Percentiles rank a stretch among this genome's conserved stretches.
Evolutionary conservation across 2,888 invertebrate species (phyloP).

Genomic region (Orthosia gracilis): DNA sequence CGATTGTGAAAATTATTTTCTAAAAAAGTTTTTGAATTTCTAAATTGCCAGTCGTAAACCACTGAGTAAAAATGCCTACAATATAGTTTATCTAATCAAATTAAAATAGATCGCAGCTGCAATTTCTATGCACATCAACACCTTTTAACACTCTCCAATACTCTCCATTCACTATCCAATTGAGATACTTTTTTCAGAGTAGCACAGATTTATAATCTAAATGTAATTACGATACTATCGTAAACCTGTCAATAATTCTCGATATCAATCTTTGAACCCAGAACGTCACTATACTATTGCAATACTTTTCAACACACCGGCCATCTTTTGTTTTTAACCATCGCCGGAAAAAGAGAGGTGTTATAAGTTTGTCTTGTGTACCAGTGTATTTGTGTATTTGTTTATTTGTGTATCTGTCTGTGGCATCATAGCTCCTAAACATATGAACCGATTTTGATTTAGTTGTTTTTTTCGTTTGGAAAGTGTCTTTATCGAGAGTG

Average conservation of each 20-base stretch:
- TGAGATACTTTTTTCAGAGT: constrained; percentile 10
- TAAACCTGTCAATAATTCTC: constrained; percentile 33
- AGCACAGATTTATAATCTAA: constrained; percentile 19
- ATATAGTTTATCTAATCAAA: not conserved
- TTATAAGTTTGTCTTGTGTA: no score
- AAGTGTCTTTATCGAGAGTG: no score
- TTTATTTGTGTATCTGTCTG: no score
- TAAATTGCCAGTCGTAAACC: not conserved
- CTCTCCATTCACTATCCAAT: not conserved
- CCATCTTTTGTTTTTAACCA: constrained; percentile 2
- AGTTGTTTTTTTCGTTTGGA: no score
- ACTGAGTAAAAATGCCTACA: no score
- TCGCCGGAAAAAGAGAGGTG: no score
- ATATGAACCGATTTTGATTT: no score
- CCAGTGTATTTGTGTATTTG: no score
- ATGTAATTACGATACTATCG: constrained; percentile 42
- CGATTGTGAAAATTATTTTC: not conserved
- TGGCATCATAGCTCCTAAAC: no score
- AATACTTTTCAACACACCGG: not conserved
- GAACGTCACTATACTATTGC: constrained; percentile 29
- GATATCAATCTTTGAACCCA: constrained; percentile 43
- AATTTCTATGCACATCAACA: not conserved
- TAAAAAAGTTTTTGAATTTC: no score
- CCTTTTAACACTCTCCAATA: not conserved
- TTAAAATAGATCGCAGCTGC: not conserved